Evolutionary conservation across 53 echinoderm and acorn worm genomes (phyloP), one percentile per base, ranked within the genome.

Genomic region (Luidia sarsii): DNA sequence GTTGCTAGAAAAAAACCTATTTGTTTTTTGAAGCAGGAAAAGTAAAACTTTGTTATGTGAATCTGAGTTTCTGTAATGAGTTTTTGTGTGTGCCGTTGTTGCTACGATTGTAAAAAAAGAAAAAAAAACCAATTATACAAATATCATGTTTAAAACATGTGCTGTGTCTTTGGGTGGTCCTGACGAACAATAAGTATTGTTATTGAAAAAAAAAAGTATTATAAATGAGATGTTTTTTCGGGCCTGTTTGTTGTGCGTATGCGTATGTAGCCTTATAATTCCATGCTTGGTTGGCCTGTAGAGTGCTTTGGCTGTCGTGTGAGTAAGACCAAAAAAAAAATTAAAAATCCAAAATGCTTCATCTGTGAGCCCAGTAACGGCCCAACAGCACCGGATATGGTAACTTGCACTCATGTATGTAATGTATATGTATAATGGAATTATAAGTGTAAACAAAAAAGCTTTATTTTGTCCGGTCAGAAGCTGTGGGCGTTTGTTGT

Each of bases 211-310:
- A 11, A 7, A 11, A 41, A 41, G 41, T 11, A 37, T 7, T 41
- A 67, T 67, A 67, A 43, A 45, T 67, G 43, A 27, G 59, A 57
- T 67, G 22, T 53, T 67, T 67, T 16, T 25, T 67, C 24, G 1
- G 64, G 4, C 38, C 21, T 67, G 41, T 25, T 23, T 67, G 41
- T 7, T 41, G 43, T 67, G 18, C 7, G 43, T 21, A 33, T 68
- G 48, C 25, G 22, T 1, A 67, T 13, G 30, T 45, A 77, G 32
- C 3, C 77, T 62, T 20, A 41, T 61, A 77, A 60, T 61, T 45
- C 36, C 43, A 35, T 30, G 77, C 61, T 30, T 15, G 41, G 60
- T 77, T 48, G 20, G 77, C 62, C 41, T 61, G 77, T 77, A 61
- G 11, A 46, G 31, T 43, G 61, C 61, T 60, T 36, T 30, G 61